phyloP scores from a whole-genome alignment of 2,797 vertebrate genomes.

The Pseudotriccus pelzelni region DNA sequence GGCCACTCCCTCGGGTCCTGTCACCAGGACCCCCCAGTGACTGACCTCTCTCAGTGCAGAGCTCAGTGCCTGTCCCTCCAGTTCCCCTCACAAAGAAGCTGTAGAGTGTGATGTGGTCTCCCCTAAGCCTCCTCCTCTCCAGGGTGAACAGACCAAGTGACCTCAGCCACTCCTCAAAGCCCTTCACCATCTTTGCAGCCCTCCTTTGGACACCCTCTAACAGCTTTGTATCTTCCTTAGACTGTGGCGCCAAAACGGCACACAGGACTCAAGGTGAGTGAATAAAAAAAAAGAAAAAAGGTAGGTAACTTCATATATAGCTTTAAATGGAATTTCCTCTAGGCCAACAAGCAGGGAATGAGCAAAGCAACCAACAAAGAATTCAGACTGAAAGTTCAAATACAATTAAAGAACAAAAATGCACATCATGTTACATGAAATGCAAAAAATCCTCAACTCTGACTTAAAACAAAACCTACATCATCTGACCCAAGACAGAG shows the following conservation, averaged over 20 bases:
- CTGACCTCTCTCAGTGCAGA: not conserved
- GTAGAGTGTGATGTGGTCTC: not conserved
- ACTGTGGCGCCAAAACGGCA: not conserved
- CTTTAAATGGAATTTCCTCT: not conserved
- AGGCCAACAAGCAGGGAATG: not conserved
- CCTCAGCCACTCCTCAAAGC: not conserved
- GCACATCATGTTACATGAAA: not conserved
- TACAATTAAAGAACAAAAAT: not conserved
- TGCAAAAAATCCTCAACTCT: not conserved
- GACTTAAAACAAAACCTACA: not conserved
- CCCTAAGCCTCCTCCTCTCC: not conserved
- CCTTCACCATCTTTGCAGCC: no score
- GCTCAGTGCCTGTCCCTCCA: not conserved
- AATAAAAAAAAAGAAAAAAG: not conserved
- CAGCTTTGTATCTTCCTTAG: not conserved
- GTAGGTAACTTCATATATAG: not conserved
- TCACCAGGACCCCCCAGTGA: not conserved
- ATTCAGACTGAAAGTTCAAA: not conserved
- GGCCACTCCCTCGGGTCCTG: not conserved
- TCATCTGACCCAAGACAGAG: not conserved
- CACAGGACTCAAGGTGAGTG: not conserved
- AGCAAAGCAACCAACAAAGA: not conserved
- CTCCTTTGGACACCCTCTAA: not conserved
- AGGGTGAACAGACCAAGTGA: not conserved
- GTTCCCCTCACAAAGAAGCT: not conserved